phyloP scores from a whole-genome alignment of 37 sponge, comb jelly and placozoan species.

The Ephydatia muelleri region DNA sequence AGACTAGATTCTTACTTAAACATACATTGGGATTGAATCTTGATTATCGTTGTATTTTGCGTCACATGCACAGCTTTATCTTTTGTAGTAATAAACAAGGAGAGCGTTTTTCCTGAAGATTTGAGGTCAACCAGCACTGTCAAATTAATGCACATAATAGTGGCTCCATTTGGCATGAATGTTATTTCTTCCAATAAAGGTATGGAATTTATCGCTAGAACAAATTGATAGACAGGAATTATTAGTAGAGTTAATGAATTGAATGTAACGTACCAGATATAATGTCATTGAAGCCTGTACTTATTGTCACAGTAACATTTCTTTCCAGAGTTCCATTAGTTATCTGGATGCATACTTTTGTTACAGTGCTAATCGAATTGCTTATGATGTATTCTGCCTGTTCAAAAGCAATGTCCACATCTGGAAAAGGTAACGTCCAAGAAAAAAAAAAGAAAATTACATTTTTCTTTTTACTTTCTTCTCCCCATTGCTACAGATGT shows the following conservation, averaged over 20 bases:
- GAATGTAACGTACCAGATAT: not conserved
- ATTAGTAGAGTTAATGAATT: not conserved
- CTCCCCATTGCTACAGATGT: too few species aligned
- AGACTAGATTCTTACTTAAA: too few species aligned
- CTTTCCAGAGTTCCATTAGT: not conserved
- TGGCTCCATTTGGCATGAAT: not conserved
- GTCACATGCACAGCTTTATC: not conserved
- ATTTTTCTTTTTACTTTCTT: too few species aligned
- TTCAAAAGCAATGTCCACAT: not conserved
- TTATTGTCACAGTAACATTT: not conserved
- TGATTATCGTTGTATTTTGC: not conserved
- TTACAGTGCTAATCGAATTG: not conserved
- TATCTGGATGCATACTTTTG: not conserved
- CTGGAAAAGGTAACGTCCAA: not conserved
- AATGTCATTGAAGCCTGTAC: not conserved
- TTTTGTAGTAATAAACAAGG: not conserved
- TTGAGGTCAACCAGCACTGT: not conserved
- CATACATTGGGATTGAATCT: not conserved
- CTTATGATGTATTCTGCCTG: not conserved
- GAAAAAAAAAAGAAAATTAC: too few species aligned
- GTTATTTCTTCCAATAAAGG: not conserved
- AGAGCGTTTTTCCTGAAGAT: not conserved
- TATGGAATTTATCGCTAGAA: not conserved
- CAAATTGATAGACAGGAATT: too few species aligned
- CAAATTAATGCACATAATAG: not conserved